Evolutionary conservation across 2,888 invertebrate genomes (phyloP), one percentile per base, ranked within the genome.

Genomic region (Leptopilina myrica): DNA sequence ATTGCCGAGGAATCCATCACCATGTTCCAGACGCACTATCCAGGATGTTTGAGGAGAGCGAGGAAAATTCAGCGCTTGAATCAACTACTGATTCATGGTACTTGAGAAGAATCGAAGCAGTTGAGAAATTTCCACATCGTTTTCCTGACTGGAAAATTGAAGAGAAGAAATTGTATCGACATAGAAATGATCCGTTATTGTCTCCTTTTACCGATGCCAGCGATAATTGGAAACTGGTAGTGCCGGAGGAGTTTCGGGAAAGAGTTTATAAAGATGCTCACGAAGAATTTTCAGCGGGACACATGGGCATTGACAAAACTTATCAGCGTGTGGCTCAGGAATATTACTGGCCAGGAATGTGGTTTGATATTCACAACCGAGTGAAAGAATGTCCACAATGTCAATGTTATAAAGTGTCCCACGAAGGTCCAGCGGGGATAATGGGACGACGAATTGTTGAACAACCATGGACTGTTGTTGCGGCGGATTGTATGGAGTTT

Each of bases 11-110:
- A 1, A 67, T 76, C 0, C 64, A 78, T 1, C 76, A 82, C 15
- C 69, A 80, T 0, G 81, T 83, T 2, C 81, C 81, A 0, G 82
- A 83, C n/a, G 83, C 83, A 0, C 33, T 83, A 8, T 83, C 83
- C 0, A 43, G 81, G 4, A 76, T 78, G 8, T 77, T 59, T 9
- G 83, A 81, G 7, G 66, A 56, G 1, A 20, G 1, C 8, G 20
- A 15, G 8, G 9, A 62, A 20, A 7, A 20, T 15, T 62, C 62
- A 15, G 62, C 15, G 62, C 8, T 62, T 62, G 62, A 62, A 8
- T n/a, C 15, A 7, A 8, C 20, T 6, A 20, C 20, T 2, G 20
- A 62, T 20, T 7, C 15, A 3, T 62, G 62, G 62, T 62, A 62
- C 9, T 5, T 59, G 0, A 7, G 4, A 62, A 62, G 62, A 6